Evolutionary conservation across 2,888 invertebrate species (phyloP), one percentile per base, ranked within the genome.

Genomic region (Brachypalpus laphriformis): DNA sequence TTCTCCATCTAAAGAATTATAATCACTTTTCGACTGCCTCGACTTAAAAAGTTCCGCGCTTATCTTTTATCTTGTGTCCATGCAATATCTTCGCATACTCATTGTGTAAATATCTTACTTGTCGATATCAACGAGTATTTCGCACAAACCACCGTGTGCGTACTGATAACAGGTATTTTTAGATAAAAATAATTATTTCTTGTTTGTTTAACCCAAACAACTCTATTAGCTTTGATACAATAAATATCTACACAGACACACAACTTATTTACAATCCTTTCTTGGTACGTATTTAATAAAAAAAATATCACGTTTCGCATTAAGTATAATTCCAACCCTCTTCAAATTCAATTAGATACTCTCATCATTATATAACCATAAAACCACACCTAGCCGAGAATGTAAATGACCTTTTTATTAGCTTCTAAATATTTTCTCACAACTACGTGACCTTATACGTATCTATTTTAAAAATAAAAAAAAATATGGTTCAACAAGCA

Each of bases 361-460:
- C 28, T 25, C 25, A 51, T 51, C 14, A 8, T 51, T 25, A 37
- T 18, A 25, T 34, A 37, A 49, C 16, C 4, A 25, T 14, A 22
- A 3, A 25, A 51, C 37, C 65, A 37, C 49, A 66, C 25, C 54
- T 28, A 40, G 18, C 1, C 4, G n/a, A 40, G 22, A 22, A 25
- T 40, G 54, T 40, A 28, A 54, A 40, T 42, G 40, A 68, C 51
- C 61, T 40, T 72, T 72, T 51, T 51, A 72, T 61, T 72, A 49
- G 40, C 49, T 57, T 20, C 51, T 37, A 9, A 61, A 59, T 37
- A 49, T 59, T 37, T 59, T 72, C 71, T 18, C 37, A 37, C 71
- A 72, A n/a, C 59, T 14, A 18, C 8, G 25, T 61, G 61, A 72
- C 72, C 72, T 61, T 66, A 51, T 42, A 31, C 49, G 47, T 49